These are phyloP conservation scores for Pteromalus puparum DNA, from an alignment of 1,140 invertebrate genomes.

Conservation along the genomic window DNA sequence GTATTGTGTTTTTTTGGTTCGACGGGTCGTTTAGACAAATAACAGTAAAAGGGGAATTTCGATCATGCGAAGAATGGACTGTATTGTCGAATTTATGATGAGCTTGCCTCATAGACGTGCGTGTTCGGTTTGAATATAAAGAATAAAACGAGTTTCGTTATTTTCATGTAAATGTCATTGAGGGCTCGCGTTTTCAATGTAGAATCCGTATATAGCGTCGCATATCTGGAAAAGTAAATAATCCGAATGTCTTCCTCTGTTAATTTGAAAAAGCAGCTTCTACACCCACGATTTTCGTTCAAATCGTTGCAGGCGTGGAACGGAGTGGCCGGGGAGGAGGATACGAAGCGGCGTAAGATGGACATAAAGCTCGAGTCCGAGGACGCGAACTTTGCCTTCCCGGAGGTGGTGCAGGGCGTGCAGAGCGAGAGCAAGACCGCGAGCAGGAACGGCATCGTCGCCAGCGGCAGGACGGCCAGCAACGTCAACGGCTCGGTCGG, in stretches of 20 bases:
- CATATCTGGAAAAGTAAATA: neutral
- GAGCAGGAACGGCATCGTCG: slow-evolving; percentile 62
- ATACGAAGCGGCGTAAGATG: slow-evolving; percentile 78
- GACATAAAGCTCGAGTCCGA: slow-evolving; percentile 82
- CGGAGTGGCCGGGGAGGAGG: slow-evolving; percentile 66
- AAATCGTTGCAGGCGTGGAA: slow-evolving; percentile 66
- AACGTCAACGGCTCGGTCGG: slow-evolving; percentile 62
- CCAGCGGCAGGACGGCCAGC: slow-evolving; percentile 50
- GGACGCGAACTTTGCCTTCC: slow-evolving; percentile 78
- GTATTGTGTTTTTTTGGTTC: too few species aligned
- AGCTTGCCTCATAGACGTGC: too few species aligned
- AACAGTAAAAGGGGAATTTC: too few species aligned
- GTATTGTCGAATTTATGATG: too few species aligned
- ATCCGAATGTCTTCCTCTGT: neutral
- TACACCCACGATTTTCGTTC: slow-evolving; percentile 21
- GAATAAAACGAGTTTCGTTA: too few species aligned
- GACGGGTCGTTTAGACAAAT: too few species aligned
- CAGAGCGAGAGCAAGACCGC: slow-evolving; percentile 59
- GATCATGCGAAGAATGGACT: too few species aligned
- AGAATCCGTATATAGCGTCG: too few species aligned
- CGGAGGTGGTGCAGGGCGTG: slow-evolving; percentile 61
- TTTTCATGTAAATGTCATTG: too few species aligned
- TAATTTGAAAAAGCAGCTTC: neutral
- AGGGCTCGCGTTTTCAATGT: too few species aligned
- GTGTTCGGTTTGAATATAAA: too few species aligned